Conservation (phyloP, 2,888 invertebrate species). For the Aphodius granarius region DNA sequence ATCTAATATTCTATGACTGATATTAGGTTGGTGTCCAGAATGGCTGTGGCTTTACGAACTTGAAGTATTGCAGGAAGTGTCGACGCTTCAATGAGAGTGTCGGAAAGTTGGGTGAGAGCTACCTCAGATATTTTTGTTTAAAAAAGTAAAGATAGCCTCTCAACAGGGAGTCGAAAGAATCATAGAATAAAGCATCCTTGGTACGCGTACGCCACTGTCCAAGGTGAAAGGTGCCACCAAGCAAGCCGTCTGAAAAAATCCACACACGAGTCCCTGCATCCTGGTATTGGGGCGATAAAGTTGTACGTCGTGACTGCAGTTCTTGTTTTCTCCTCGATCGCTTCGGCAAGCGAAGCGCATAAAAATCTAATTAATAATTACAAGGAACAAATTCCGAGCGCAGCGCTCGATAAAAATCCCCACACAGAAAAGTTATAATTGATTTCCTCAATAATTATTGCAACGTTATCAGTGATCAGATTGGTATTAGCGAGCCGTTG, state of each 20-base stretch:
- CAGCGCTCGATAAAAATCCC: not conserved
- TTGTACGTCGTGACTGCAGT: not conserved
- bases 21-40: too few relatives aligned
- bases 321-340: not conserved
- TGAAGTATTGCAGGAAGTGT: too few relatives aligned
- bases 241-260: not conserved
- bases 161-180: not conserved
- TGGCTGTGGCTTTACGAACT: too few relatives aligned
- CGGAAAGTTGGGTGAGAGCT: too few relatives aligned
- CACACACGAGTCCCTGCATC: not conserved
- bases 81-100: too few relatives aligned
- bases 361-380: not conserved
- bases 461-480: not conserved
- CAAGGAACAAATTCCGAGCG: not conserved
- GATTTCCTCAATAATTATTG: not conserved
- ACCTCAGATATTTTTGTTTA: too few relatives aligned
- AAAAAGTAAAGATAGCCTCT: too few relatives aligned
- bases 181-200: not conserved
- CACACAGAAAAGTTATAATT: not conserved
- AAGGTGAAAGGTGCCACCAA: not conserved
- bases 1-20: too few relatives aligned
- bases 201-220: not conserved
- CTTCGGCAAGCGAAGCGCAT: not conserved
- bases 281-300: not conserved
- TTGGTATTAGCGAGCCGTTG: not conserved